Conservation (phyloP, 1,140 invertebrate genomes). For the Ptiloglossa arizonensis region DNA sequence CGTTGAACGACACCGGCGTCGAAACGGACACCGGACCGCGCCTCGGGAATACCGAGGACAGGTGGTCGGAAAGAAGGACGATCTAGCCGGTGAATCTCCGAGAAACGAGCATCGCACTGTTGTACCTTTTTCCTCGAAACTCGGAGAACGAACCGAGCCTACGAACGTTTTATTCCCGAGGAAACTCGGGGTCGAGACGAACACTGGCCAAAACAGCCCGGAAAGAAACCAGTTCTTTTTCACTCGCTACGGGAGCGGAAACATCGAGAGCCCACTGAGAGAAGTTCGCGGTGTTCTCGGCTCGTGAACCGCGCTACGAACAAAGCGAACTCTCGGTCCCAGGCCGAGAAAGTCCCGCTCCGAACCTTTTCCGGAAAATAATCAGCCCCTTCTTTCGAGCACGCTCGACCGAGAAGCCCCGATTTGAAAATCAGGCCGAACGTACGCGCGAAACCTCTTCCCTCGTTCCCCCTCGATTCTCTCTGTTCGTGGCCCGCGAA, state of each 20-base stretch:
- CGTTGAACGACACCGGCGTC: slow-evolving; percentile 47
- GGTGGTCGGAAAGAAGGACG: background rate
- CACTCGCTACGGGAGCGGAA: background rate
- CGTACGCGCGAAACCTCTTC: slow-evolving; percentile 13
- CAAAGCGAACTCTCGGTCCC: too few species aligned
- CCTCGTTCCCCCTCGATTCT: background rate
- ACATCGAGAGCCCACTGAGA: background rate
- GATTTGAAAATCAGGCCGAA: slow-evolving; percentile 60
- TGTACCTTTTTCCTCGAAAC: too few species aligned
- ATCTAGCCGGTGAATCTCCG: too few species aligned
- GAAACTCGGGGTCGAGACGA: background rate
- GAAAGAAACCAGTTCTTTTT: background rate
- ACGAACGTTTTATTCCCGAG: background rate
- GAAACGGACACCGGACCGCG: slow-evolving; percentile 30
- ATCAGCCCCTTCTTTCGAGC: slow-evolving; percentile 25
- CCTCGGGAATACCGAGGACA: slow-evolving; percentile 35
- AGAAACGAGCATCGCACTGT: background rate
- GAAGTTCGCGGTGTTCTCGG: background rate
- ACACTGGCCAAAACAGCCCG: background rate
- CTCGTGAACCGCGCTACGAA: too few species aligned
- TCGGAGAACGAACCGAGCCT: too few species aligned
- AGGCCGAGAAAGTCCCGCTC: background rate
- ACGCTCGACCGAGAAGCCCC: background rate
- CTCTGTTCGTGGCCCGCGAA: slow-evolving; percentile 43
- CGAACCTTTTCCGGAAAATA: slow-evolving; percentile 47